Evolutionary conservation across 2,113 vertebrate genomes (phyloP), one percentile per base, ranked within the genome.

Genomic region (Ptychochromis oligacanthus): DNA sequence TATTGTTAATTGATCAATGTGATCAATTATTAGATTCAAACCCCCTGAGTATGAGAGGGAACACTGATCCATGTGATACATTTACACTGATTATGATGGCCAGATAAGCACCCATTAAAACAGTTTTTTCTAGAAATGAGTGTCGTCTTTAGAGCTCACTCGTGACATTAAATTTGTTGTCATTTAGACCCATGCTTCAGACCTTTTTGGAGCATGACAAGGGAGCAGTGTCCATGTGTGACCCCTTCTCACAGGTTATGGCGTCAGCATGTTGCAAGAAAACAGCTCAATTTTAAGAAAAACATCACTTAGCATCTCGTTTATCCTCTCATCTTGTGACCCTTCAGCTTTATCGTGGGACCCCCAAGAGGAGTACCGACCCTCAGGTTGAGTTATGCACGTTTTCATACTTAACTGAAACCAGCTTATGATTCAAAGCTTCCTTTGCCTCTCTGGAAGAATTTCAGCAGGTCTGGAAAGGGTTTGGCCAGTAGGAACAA

Each of bases 1-100:
- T 72, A 72, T 31, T 65, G 28, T 17, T 31, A 74, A 54, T 9
- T 40, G 43, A 77, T 77, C 72, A 76, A 76, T 59, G 55, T 77
- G 62, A 81, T 72, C 46, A 64, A 17, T 81, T 74, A 3, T 72
- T 31, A 59, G 5, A 79, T 10, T 36, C 54, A 70, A 49, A 31
- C 17, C 10, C 17, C 46, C 11, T 1, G 31, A 52, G 40, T 52
- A 36, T 55, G 18, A 78, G 75, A 28, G 3, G 40, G 1, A 78
- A 78, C n/a, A 62, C 20, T 52, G 28, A 61, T 7, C 40, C n/a
- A 54, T 62, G 43, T 13, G 20, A 78, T 31, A 57, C 40, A 58
- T 40, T 24, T 26, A 58, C 54, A 26, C 17, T 31, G 43, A 54
- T 1, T 0, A 1, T 31, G 11, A 11, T 72, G 0, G 9, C n/a